These are phyloP conservation scores for Sebastes cheni DNA, from an alignment of 2,797 vertebrate genomes.

Conservation along the genomic window DNA sequence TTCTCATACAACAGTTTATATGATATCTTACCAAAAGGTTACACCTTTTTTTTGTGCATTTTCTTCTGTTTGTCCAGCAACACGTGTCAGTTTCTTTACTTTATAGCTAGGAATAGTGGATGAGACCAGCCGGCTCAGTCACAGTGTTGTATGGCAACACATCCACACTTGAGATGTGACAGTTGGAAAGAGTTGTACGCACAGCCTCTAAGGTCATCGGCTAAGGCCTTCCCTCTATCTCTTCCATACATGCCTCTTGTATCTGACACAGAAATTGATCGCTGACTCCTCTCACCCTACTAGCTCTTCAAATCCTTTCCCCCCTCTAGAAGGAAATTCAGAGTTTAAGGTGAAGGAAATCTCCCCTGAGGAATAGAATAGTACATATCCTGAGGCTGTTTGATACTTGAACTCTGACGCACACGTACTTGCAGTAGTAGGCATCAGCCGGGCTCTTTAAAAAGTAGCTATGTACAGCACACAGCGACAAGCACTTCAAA, in stretches of 20 bases:
- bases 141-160: not conserved
- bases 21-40: too few species aligned
- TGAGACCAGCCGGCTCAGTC: not conserved
- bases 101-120: too few species aligned
- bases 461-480: not conserved
- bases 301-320: not conserved
- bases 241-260: not conserved
- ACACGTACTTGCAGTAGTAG: not conserved
- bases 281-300: too few species aligned
- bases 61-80: too few species aligned
- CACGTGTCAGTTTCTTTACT: too few species aligned
- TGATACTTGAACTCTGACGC: not conserved
- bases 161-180: not conserved
- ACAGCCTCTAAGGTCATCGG: not conserved
- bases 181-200: not conserved
- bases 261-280: not conserved
- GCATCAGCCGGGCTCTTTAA: not conserved
- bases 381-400: not conserved
- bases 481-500: not conserved
- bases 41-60: rapidly evolving
- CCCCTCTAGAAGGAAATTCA: not conserved
- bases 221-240: not conserved
- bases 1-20: too few species aligned
- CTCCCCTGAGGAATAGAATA: not conserved
- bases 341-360: not conserved